Conservation (phyloP, 2,888 invertebrate species). For the Nomada ruficornis region DNA sequence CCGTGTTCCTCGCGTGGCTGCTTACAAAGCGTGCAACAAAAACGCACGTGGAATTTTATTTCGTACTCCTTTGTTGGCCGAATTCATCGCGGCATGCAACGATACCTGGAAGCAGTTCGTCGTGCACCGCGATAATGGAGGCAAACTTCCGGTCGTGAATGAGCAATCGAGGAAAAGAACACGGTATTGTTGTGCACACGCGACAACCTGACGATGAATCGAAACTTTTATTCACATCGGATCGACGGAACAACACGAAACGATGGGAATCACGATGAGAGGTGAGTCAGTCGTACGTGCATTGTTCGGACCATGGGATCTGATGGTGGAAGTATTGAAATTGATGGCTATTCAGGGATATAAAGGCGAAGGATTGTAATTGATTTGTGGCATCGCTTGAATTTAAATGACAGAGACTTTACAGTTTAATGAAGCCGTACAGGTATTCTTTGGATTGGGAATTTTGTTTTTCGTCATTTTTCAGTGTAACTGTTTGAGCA, state of each 20-base stretch:
- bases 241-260: not conserved
- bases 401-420: not conserved
- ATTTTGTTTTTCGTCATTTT: not conserved
- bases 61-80: slow-evolving; percentile 11
- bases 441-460: not conserved
- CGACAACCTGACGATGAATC: slow-evolving; percentile 12
- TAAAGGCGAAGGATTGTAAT: not conserved
- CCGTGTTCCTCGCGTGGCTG: slow-evolving; percentile 30
- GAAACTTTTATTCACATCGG: slow-evolving; percentile 14
- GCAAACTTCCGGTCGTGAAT: slow-evolving; percentile 46
- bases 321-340: not conserved
- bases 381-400: not conserved
- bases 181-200: slow-evolving; percentile 13
- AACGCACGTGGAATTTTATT: slow-evolving; percentile 46
- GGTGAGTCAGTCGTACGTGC: slow-evolving; percentile 18
- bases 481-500: too few species aligned
- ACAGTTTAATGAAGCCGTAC: not conserved
- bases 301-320: not conserved
- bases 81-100: slow-evolving; percentile 33
- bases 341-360: not conserved
- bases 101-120: slow-evolving; percentile 41
- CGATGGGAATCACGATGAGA: slow-evolving; percentile 22
- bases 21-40: slow-evolving; percentile 1
- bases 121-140: slow-evolving; percentile 31
- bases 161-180: slow-evolving; percentile 14